Base-by-base conservation (phyloP, 2,797 vertebrate genomes). In the Falco concolor region DNA sequence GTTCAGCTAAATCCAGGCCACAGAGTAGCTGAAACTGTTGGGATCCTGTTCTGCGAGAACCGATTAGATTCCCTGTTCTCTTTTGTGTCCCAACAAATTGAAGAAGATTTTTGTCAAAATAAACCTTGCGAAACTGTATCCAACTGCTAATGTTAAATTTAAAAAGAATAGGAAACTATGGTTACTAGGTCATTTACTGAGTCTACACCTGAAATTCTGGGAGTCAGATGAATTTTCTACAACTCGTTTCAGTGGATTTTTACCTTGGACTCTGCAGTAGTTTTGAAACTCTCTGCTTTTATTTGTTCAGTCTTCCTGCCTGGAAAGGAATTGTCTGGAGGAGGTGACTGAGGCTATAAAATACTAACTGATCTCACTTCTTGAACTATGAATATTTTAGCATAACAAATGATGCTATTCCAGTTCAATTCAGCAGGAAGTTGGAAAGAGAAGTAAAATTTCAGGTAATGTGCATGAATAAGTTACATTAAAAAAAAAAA, bases 71-170 rank as follows among this genome's bases (percentile, higher is more conserved):
- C 87, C 79, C 34, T 92, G 77, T 90, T 95, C 52, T 82, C 69
- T 89, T 96, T 93, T 67, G 67, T 64, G 63, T 96, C 68, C 87
- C 75, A 95, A 36, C 73, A 82, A 74, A 50, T 28, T 75, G 70
- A 63, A 91, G 95, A 94, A 88, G 27, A 78, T 64, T 96, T 97
- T 94, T 91, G 94, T 83, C 4, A 24, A 76, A 84, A 90, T 94
- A 96, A 94, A 91, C n/a, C 42, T 93, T 7, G 13, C 38, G 80
- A 95, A 95, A 93, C 76, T 84, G 53, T 96, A 93, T 92, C 79
- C 77, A 91, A 45, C 82, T 95, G 34, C 85, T 96, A 92, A 96
- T 0, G 5, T 92, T 87, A 95, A 95, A 97, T 96, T 87, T 56
- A 72, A 95, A 96, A 96, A 91, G 70, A 94, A 89, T n/a, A 95